These are phyloP conservation scores for Erynnis tages DNA, from an alignment of 2,888 invertebrate species.

Conservation along the genomic window DNA sequence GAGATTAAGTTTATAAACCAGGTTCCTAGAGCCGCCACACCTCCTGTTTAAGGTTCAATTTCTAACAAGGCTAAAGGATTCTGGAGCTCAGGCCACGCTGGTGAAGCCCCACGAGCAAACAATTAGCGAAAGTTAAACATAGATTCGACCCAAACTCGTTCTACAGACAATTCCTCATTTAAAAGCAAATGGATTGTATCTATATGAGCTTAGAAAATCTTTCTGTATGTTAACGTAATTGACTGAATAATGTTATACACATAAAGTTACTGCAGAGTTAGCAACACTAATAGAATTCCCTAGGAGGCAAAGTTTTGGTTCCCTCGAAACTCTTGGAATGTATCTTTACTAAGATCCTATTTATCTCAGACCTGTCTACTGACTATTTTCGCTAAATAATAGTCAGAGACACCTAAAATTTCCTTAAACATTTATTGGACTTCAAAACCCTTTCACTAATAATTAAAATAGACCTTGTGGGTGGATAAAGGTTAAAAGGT, in stretches of 20 bases:
- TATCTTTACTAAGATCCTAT: too few species aligned
- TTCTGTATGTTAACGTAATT: constrained; percentile 7
- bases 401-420: too few species aligned
- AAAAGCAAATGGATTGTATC: constrained; percentile 23
- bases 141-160: constrained; percentile 50
- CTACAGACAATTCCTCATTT: constrained; percentile 54
- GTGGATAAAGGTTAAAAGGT: too few species aligned
- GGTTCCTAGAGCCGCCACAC: not conserved
- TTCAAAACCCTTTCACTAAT: too few species aligned
- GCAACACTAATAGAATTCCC: too few species aligned
- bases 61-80: constrained; percentile 7
- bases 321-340: too few species aligned
- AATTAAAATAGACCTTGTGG: too few species aligned
- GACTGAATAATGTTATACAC: not conserved
- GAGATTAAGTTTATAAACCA: constrained; percentile 24
- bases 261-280: not conserved
- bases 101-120: constrained; percentile 55
- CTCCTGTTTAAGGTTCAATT: not conserved
- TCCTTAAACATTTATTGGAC: too few species aligned
- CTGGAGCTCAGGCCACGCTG: constrained; percentile 3
- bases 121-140: constrained; percentile 72
- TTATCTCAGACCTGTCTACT: too few species aligned
- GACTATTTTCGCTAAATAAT: too few species aligned
- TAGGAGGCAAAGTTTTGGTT: too few species aligned
- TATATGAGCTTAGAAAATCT: constrained; percentile 1